Conservation (phyloP, 2,113 vertebrate genomes). For the Shinisaurus crocodilurus region DNA sequence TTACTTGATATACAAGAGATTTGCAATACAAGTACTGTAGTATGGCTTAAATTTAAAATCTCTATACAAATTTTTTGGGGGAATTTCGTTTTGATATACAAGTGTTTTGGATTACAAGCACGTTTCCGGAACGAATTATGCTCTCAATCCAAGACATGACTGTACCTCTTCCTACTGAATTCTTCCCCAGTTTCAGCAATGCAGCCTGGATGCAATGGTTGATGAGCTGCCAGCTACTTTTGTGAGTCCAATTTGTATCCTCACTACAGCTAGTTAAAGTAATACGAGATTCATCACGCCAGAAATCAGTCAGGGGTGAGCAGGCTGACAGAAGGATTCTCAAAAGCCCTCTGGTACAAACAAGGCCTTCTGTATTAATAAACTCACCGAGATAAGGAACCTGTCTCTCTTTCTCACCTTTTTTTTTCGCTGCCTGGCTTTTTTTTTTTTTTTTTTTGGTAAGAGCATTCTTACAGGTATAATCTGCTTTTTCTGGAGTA, state of each 20-base stretch:
- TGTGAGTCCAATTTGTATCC: constrained; percentile 19
- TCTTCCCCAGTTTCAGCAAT: not conserved
- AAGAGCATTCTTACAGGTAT: constrained; percentile 12
- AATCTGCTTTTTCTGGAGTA: not conserved
- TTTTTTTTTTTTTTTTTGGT: not conserved
- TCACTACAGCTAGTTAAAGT: constrained; percentile 19
- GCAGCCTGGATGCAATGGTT: constrained; percentile 5
- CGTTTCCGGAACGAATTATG: too few species aligned
- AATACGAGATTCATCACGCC: constrained; percentile 34
- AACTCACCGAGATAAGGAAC: not conserved
- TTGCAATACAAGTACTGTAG: too few species aligned
- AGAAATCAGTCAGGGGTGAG: constrained; percentile 10
- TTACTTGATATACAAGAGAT: too few species aligned
- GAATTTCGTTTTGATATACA: too few species aligned
- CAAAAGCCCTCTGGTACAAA: constrained; percentile 23
- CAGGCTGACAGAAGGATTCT: constrained; percentile 1
- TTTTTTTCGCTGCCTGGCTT: not conserved
- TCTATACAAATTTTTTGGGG: too few species aligned
- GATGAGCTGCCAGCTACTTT: not conserved
- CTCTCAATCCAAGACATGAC: too few species aligned
- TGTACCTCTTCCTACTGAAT: not conserved
- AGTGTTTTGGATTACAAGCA: too few species aligned
- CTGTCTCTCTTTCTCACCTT: not conserved
- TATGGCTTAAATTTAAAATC: too few species aligned
- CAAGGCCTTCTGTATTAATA: not conserved